These are phyloP conservation scores for Drosophila kanapiae DNA, from an alignment of 1,140 invertebrate species.

Conservation along the genomic window DNA sequence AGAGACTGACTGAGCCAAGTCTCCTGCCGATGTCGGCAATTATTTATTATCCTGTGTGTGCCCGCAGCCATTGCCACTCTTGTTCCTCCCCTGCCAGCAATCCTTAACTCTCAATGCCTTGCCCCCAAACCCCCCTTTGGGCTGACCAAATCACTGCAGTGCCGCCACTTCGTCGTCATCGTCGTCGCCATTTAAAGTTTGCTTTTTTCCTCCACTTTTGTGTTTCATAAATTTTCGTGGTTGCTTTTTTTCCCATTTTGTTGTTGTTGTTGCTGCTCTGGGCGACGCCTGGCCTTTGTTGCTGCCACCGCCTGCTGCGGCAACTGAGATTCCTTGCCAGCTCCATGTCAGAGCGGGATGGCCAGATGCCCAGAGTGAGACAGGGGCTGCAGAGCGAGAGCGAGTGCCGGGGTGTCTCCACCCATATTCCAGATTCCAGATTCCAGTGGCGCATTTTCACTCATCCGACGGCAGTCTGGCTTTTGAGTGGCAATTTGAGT, in stretches of 20 bases:
- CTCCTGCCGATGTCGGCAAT: conserved; percentile 57
- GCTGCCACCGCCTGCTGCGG: conserved; percentile 41
- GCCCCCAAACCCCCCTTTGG: conserved; percentile 3
- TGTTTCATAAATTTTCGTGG: conserved; percentile 80
- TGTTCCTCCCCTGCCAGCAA: conserved; percentile 20
- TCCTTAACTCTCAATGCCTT: conserved; percentile 9
- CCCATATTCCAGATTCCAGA: conserved; percentile 81
- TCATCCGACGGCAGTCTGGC: conserved; percentile 10
- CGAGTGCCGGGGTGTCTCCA: conserved; percentile 56
- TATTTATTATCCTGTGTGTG: conserved; percentile 79
- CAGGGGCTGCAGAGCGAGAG: conserved; percentile 6
- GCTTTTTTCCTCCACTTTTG: conserved; percentile 62
- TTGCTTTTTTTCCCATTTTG: conserved; percentile 57
- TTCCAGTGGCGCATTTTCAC: conserved; percentile 69
- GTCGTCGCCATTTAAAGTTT: conserved; percentile 73
- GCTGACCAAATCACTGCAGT: conserved; percentile 56
- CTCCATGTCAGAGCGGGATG: conserved; percentile 20
- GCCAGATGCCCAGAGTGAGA: conserved; percentile 25
- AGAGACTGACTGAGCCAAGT: conserved; percentile 25
- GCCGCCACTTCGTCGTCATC: conserved; percentile 57
- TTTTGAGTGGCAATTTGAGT: conserved; percentile 68
- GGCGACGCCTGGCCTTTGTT: conserved; percentile 61
- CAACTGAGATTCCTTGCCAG: conserved; percentile 58
- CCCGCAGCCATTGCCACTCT: conserved; percentile 70
- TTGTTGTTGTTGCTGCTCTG: conserved; percentile 57